Evolutionary conservation across 2,113 vertebrate genomes (phyloP).

Genomic region (Barnardius zonarius): DNA sequence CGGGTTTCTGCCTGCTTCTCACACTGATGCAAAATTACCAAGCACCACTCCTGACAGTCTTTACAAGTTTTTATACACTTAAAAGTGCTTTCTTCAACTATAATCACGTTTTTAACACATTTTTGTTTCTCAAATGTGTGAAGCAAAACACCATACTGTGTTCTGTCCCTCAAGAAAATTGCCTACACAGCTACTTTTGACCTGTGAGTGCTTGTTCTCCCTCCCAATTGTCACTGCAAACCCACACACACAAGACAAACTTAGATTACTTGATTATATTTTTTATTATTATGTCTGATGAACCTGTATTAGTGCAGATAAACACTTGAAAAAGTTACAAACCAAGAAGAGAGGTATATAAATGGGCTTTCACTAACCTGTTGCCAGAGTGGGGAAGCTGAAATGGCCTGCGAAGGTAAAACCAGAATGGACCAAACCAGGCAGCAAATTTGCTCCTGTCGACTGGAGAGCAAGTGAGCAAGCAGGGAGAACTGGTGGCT

Average conservation of each 20-base stretch:
- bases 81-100: constrained; percentile 40
- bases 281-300: not conserved
- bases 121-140: not conserved
- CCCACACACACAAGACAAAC: not conserved
- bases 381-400: not conserved
- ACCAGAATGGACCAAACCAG: not conserved
- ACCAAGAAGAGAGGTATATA: not conserved
- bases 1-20: constrained; percentile 13
- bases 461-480: not conserved
- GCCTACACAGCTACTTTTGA: not conserved
- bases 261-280: not conserved
- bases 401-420: not conserved
- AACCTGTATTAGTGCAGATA: not conserved
- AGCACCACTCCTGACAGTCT: not conserved
- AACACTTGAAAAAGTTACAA: not conserved
- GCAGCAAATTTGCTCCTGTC: not conserved
- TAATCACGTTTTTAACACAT: not conserved
- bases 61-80: not conserved
- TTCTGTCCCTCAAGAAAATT: constrained; percentile 15
- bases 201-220: not conserved
- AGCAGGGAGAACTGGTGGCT: not conserved
- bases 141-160: not conserved
- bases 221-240: not conserved
- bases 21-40: constrained; percentile 8
- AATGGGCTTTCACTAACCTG: constrained; percentile 45